phyloP scores from a whole-genome alignment of 2,113 vertebrate genomes.

The Neotragus pygmaeus region DNA sequence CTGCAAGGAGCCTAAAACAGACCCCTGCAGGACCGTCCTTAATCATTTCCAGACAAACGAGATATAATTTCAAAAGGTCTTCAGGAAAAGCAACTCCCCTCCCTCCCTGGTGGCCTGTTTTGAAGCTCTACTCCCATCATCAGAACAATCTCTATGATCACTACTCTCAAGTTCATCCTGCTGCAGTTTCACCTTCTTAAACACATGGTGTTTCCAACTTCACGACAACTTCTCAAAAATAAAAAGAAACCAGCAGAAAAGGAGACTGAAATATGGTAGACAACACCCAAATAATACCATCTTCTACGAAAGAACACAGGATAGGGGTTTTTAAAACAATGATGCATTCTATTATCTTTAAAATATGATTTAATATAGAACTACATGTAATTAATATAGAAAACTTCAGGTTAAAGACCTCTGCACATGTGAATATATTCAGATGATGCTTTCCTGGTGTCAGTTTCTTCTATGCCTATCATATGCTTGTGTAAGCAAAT shows the following conservation, averaged over 20 bases:
- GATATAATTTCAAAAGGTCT: constrained; percentile 46
- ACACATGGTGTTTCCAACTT: neutral
- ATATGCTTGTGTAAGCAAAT: neutral
- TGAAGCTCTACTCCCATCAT: neutral
- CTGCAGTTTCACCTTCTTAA: neutral
- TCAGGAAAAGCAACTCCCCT: constrained; percentile 16
- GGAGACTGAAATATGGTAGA: no score
- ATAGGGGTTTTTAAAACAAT: neutral
- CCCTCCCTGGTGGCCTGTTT: neutral
- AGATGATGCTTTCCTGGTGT: neutral
- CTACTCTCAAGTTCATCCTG: neutral
- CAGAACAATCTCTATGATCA: neutral
- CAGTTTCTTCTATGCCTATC: neutral
- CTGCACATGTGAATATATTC: neutral
- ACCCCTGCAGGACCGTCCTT: neutral
- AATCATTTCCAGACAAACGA: constrained; percentile 39
- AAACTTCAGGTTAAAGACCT: neutral
- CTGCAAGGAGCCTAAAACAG: neutral
- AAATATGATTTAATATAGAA: neutral
- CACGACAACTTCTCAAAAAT: neutral
- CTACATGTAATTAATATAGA: neutral
- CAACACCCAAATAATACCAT: neutral
- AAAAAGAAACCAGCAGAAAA: neutral
- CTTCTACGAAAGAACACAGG: neutral
- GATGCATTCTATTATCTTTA: neutral